These are phyloP conservation scores for Philereme vetulata DNA, from an alignment of 2,888 invertebrate species.

Conservation along the genomic window DNA sequence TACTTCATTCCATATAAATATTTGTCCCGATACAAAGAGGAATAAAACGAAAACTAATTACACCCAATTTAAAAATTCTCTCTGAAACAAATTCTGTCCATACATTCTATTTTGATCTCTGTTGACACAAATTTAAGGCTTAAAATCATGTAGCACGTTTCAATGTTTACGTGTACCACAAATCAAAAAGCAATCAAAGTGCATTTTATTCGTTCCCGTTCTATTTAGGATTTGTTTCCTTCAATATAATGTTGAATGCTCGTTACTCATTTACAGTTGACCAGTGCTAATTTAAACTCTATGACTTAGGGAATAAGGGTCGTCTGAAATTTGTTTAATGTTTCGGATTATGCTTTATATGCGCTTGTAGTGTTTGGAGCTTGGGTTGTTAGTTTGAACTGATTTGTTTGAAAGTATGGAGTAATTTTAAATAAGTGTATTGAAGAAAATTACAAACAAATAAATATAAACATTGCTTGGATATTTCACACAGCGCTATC, in stretches of 20 bases:
- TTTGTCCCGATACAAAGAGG: slow-evolving; percentile 20
- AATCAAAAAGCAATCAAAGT: slow-evolving; percentile 72
- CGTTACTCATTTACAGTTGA: slow-evolving; percentile 41
- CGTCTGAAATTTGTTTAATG: neutral
- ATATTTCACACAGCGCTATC: no score
- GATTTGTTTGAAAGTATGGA: slow-evolving; percentile 1
- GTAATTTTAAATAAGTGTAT: neutral
- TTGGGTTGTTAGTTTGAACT: slow-evolving; percentile 8
- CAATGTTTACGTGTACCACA: slow-evolving; percentile 59
- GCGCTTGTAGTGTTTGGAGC: slow-evolving; percentile 6
- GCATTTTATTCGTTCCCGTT: slow-evolving; percentile 66
- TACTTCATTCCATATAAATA: slow-evolving; percentile 13
- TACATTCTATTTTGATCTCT: slow-evolving; percentile 10
- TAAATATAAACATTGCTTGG: no score
- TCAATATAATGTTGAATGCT: slow-evolving; percentile 62
- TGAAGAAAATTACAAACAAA: no score
- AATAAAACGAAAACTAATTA: slow-evolving; percentile 28
- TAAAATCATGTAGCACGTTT: slow-evolving; percentile 8
- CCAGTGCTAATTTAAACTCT: slow-evolving; percentile 11
- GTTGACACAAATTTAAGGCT: neutral
- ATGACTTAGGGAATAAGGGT: neutral
- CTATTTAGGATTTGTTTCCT: slow-evolving; percentile 71
- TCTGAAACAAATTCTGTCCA: slow-evolving; percentile 1
- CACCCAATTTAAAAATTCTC: slow-evolving; percentile 26
- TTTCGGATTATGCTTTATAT: slow-evolving; percentile 13